These are phyloP conservation scores for Myotis vivesi DNA, from an alignment of 2,797 vertebrate species.

Conservation along the genomic window DNA sequence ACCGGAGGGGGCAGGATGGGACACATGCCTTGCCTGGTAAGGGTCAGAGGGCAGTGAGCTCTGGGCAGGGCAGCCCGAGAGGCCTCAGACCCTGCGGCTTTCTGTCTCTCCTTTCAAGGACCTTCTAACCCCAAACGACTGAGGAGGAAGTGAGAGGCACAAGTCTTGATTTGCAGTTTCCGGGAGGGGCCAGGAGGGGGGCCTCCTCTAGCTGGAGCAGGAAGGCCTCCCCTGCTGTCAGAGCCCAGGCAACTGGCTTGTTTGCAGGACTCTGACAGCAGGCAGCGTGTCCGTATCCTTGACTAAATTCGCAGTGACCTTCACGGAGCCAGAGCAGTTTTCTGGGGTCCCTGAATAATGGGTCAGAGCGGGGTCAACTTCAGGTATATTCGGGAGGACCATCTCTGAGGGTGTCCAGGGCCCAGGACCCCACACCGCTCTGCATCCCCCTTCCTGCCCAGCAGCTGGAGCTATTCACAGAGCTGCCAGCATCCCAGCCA, in stretches of 20 bases:
- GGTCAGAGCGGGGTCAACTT: background rate
- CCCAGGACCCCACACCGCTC: background rate
- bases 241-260: background rate
- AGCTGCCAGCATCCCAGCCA: background rate
- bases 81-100: background rate
- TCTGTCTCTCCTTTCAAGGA: background rate
- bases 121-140: background rate
- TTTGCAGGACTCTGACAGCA: background rate
- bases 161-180: constrained; percentile 42
- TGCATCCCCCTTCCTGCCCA: too few relatives aligned
- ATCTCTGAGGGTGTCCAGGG: background rate
- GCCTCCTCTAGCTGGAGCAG: background rate
- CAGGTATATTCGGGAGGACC: background rate
- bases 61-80: background rate
- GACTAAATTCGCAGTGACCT: background rate
- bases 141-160: constrained; percentile 42
- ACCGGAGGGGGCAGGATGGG: background rate
- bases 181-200: background rate
- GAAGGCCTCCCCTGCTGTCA: background rate
- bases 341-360: background rate
- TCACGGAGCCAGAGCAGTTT: background rate
- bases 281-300: background rate
- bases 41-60: too few relatives aligned
- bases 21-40: background rate
- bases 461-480: background rate